Evolutionary conservation across 2,888 invertebrate species (phyloP).

Genomic region (Polymixis lichenea): DNA sequence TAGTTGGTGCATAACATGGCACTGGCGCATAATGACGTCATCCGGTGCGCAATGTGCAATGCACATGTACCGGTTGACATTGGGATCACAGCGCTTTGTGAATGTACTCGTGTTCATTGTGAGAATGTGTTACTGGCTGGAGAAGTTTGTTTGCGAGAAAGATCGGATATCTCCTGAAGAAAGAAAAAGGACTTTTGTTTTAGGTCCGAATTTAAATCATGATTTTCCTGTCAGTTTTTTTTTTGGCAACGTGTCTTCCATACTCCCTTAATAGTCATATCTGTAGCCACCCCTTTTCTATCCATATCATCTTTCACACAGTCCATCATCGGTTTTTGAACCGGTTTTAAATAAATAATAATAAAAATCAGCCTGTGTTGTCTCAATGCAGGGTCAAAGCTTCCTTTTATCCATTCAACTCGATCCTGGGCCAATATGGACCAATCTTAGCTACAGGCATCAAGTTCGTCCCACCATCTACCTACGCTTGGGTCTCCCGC

Average conservation of each 20-base stretch:
- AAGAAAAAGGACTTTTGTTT: background rate
- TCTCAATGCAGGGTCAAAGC: background rate
- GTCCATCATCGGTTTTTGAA: background rate
- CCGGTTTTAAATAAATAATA: background rate
- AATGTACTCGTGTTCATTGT: constrained; percentile 58
- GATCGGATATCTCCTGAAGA: constrained; percentile 5
- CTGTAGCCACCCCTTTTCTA: no score
- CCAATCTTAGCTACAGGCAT: background rate
- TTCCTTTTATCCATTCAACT: background rate
- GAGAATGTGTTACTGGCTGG: constrained; percentile 17
- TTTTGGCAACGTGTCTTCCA: no score
- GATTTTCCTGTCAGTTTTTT: no score
- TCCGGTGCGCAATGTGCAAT: constrained; percentile 67
- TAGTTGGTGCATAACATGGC: constrained; percentile 46
- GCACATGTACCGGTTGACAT: constrained; percentile 74
- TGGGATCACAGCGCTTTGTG: constrained; percentile 61
- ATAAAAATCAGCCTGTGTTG: background rate
- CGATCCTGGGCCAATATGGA: background rate
- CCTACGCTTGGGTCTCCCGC: background rate
- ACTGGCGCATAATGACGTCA: constrained; percentile 67
- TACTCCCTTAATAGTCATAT: no score
- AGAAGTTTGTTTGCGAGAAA: constrained; percentile 6
- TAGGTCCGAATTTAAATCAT: background rate
- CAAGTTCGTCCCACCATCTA: no score
- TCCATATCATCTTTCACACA: no score